Conservation (phyloP, 1,140 invertebrate species). For the Bombus cullumanus region DNA sequence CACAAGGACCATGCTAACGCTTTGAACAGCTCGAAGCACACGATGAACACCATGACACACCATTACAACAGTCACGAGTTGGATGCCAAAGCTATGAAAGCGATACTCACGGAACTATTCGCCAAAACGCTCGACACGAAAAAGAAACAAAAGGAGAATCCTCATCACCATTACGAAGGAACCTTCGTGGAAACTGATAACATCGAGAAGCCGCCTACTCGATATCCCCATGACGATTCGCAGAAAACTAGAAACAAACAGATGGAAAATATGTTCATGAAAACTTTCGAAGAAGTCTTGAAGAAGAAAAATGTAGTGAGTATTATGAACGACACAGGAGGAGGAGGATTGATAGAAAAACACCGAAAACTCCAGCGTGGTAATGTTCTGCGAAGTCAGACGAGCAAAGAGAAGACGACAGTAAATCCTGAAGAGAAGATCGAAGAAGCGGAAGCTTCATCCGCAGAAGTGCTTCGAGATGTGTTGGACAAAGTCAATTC, state of each 20-base stretch:
- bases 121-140: conserved; percentile 71
- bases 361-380: neutral
- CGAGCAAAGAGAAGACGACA: neutral
- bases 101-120: conserved; percentile 74
- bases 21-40: conserved; percentile 49
- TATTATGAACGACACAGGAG: too few species aligned
- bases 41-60: conserved; percentile 48
- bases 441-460: conserved; percentile 63
- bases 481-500: conserved; percentile 83
- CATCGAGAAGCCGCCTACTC: conserved; percentile 70
- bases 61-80: conserved; percentile 76
- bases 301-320: neutral
- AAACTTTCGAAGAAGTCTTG: neutral
- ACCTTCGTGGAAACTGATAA: conserved; percentile 71
- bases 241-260: neutral
- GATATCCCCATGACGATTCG: neutral
- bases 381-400: neutral
- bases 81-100: conserved; percentile 79
- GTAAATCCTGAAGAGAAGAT: neutral
- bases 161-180: conserved; percentile 75
- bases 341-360: neutral
- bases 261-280: neutral
- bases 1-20: conserved; percentile 55
- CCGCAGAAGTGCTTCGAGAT: conserved; percentile 85
- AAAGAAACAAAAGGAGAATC: conserved; percentile 71